phyloP scores from a whole-genome alignment of 1,140 invertebrate genomes.

The Drosophila rhopaloa region DNA sequence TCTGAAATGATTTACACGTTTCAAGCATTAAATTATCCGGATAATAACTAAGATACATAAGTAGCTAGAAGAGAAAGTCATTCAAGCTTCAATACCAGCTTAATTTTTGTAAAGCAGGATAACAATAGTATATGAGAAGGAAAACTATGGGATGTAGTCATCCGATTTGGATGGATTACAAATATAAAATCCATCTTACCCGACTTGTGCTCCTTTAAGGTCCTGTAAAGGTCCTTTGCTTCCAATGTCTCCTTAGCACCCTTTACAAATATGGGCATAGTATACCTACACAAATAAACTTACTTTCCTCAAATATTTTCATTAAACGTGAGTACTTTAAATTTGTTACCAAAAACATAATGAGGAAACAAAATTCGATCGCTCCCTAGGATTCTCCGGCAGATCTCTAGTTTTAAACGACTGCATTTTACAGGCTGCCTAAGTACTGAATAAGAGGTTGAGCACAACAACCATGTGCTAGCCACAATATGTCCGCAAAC shows the following conservation, averaged over 20 bases:
- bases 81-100: too few relatives aligned
- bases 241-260: constrained; percentile 86
- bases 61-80: too few relatives aligned
- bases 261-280: constrained; percentile 85
- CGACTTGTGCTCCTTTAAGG: constrained; percentile 87
- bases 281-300: constrained; percentile 76
- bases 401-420: constrained; percentile 68
- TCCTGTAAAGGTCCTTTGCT: constrained; percentile 86
- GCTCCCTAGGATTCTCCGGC: constrained; percentile 75
- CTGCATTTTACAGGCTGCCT: constrained; percentile 47
- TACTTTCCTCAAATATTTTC: neutral
- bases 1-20: constrained; percentile 28
- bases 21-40: too few relatives aligned
- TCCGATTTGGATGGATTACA: too few relatives aligned
- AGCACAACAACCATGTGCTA: too few relatives aligned
- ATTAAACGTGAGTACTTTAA: neutral
- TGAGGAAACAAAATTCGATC: constrained; percentile 64
- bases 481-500: too few relatives aligned
- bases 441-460: too few relatives aligned
- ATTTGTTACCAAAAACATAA: constrained; percentile 72
- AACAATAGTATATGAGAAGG: too few relatives aligned
- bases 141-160: too few relatives aligned
- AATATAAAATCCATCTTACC: constrained; percentile 38
- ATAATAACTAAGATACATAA: too few relatives aligned
- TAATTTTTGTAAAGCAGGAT: too few relatives aligned